These are phyloP conservation scores for Plebejus argus DNA, from an alignment of 2,888 invertebrate genomes.

Conservation along the genomic window DNA sequence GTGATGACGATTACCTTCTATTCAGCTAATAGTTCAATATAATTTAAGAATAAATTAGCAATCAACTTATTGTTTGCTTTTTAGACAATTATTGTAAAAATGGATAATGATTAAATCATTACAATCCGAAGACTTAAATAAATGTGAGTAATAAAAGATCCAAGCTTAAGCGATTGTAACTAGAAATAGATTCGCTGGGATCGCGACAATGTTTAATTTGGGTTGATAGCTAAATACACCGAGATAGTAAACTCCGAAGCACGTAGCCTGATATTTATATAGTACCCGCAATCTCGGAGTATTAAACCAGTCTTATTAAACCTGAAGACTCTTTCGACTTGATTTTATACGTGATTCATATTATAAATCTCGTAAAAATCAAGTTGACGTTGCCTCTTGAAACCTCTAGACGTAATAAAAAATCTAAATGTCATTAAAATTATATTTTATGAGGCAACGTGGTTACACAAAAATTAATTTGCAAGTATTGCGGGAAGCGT, in stretches of 20 bases:
- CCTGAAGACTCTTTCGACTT: neutral
- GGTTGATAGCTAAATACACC: conserved; percentile 7
- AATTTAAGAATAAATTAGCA: too few relatives aligned
- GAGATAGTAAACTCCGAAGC: conserved; percentile 9
- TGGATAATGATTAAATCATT: neutral
- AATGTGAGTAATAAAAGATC: neutral
- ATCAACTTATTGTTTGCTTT: too few relatives aligned
- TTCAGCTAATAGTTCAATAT: too few relatives aligned
- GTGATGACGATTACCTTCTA: too few relatives aligned
- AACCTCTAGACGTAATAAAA: too few relatives aligned
- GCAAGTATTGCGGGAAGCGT: too few relatives aligned
- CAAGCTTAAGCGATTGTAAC: neutral
- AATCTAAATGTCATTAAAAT: too few relatives aligned
- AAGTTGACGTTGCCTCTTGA: too few relatives aligned
- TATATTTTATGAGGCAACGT: too few relatives aligned
- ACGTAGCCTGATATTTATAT: conserved; percentile 12
- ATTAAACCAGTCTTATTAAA: conserved; percentile 5
- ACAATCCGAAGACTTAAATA: neutral
- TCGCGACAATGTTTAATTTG: conserved; percentile 5
- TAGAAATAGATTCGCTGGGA: neutral
- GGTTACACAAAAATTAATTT: too few relatives aligned
- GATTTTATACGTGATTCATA: neutral
- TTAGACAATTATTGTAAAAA: too few relatives aligned
- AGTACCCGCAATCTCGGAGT: neutral
- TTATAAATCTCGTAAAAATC: too few relatives aligned